Base-by-base conservation (phyloP, 2,888 invertebrate genomes). In the Pollenia amentaria region DNA sequence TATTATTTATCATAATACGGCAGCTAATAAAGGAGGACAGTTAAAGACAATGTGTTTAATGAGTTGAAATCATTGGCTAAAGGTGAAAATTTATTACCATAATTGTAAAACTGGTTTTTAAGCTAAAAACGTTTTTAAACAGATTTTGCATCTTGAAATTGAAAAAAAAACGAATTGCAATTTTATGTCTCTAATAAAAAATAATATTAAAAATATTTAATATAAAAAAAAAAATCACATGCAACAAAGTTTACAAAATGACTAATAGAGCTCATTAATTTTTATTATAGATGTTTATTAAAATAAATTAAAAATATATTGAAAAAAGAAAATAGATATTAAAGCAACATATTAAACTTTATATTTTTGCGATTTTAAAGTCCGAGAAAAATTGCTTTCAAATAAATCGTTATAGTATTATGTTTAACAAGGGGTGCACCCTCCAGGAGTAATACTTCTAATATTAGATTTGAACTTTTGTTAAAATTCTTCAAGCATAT, bases 1-100 rank as follows among this genome's bases (percentile, higher is more conserved):
- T 77, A 87, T 84, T 84, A 87, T 83, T 86, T 75, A 81, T 76
- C 64, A 72, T 14, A 65, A 81, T 67, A 84, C 87, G 77, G 87
- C 87, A 87, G 87, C 87, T 67, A 87, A 84, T 77, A 87, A 87
- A 87, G 87, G 87, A 87, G 87, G 87, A 87, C 84, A 87, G 84
- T 53, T 87, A 70, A 76, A 79, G 83, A 78, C 82, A 86, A 78
- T 85, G 69, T 86, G 78, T 62, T 82, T 85, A 85, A 85, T 80
- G 76, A 57, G 65, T 78, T 53, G 38, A 82, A 77, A 73, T 78
- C 82, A 73, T 82, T 78, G 62, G 64, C 76, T 76, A 65, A 72
- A 55, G 77, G 73, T 69, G 69, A 70, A 76, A 80, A 77, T 76
- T 72, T 80, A 85, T 77, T 57, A 76, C 70, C 77, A 77, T 72